Base-by-base conservation (phyloP, 2,888 invertebrate species). In the Pristionchus exspectatus region DNA sequence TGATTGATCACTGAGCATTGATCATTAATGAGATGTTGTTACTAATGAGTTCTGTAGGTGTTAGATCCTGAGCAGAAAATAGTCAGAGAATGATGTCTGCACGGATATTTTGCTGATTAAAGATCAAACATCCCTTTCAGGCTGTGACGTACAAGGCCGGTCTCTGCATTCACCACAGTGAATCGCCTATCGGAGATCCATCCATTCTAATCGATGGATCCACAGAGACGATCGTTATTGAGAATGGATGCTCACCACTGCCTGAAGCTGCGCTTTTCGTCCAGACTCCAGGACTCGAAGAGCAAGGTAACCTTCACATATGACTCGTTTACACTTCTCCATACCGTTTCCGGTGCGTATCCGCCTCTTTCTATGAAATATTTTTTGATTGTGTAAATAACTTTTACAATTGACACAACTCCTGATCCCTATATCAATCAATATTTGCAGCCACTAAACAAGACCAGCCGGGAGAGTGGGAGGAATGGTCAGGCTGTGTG, bases 141-240 rank as follows among this genome's bases (percentile, higher is more conserved):
- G 90, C 93, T 5, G 89, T 92, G 0, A 92, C 93, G 0, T 93
- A 92, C 90, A 93, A 92, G 85, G 74, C 88, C 16, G 93, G 92
- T 56, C 91, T 93, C 85, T 93, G 93, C 74, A 90, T 93, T 77
- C 85, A 92, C 10, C 93, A 93, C 85, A 91, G 90, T 7, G 90
- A 90, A 0, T 90, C 90, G 12, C 91, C 92, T 18, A 59, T 91
- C 10, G 72, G 81, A 2, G 92, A 93, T 86, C 38, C 89, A 7
- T 81, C 90, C 0, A 38, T 92, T n/a, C 83, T 93, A 16, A 74
- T 89, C 12, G 91, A 92, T 16, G 93, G 93, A 59, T 91, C 87
- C 56, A 91, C 90, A 30, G 89, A 92, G 56, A 93, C 93, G 1
- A 89, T 93, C 90, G 93, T 93, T 0, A 91, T 93, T 44, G 93